A percentile compares a stretch with the other conserved stretches of the same genome.
Evolutionary conservation across 2,888 invertebrate species (phyloP).

Genomic region (Eudasyphora cyanicolor): DNA sequence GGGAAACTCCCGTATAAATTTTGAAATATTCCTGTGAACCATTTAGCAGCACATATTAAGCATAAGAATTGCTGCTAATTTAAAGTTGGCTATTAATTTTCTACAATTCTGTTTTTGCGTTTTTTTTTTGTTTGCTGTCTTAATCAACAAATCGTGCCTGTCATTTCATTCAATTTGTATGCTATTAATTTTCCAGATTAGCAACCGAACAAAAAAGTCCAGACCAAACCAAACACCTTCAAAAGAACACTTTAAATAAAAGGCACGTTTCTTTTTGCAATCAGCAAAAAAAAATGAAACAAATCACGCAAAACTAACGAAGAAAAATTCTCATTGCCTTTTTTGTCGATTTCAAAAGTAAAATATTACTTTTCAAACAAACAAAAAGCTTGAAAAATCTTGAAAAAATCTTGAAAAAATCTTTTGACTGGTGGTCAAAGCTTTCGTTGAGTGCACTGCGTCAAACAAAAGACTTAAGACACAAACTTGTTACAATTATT

Average conservation of each 20-base stretch:
- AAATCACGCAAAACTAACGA: neutral
- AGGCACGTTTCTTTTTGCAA: neutral
- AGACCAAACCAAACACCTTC: too few species aligned
- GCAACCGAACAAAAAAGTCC: neutral
- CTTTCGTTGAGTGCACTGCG: neutral
- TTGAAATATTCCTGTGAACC: too few species aligned
- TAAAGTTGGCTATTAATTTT: neutral
- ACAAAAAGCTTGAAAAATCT: neutral
- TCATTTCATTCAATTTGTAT: neutral
- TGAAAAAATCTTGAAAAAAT: too few species aligned
- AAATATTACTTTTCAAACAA: neutral
- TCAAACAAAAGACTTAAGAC: conserved; percentile 49
- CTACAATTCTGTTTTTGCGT: neutral
- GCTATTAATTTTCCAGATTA: neutral
- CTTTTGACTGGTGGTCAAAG: too few species aligned
- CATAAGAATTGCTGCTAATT: neutral
- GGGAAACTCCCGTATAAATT: too few species aligned
- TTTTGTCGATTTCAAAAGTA: neutral
- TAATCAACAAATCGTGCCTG: neutral
- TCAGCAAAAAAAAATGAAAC: too few species aligned
- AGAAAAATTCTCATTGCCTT: too few species aligned
- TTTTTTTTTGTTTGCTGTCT: too few species aligned
- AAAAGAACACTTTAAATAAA: neutral
- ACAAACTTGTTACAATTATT: conserved; percentile 52
- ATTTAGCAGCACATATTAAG: too few species aligned